These are phyloP conservation scores for Coecobrya sp. DNA, from an alignment of 2,888 invertebrate genomes.

Conservation along the genomic window DNA sequence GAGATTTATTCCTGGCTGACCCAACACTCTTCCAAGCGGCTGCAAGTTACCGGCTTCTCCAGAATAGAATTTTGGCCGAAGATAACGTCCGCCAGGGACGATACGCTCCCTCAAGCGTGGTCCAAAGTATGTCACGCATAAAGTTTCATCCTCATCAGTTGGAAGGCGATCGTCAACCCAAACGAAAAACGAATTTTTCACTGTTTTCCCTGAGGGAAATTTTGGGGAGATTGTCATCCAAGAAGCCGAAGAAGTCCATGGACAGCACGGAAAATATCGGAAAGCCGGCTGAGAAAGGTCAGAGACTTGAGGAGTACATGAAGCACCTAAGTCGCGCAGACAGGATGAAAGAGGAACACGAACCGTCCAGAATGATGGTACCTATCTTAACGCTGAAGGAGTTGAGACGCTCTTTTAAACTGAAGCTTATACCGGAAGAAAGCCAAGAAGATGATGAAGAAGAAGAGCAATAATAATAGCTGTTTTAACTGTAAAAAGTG, in stretches of 20 bases:
- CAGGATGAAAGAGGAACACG: slow-evolving; percentile 20
- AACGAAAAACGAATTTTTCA: neutral
- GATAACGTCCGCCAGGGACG: neutral
- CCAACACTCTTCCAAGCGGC: slow-evolving; percentile 56
- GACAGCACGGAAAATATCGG: neutral
- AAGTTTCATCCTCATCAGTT: neutral
- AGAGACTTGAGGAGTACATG: slow-evolving; percentile 59
- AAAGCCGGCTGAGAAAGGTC: slow-evolving; percentile 43
- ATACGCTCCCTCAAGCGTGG: neutral
- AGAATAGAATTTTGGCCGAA: neutral
- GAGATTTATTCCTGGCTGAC: slow-evolving; percentile 65
- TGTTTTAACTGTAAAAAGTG: too few species aligned
- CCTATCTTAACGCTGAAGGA: slow-evolving; percentile 57
- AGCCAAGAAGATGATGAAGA: too few species aligned
- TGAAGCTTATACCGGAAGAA: neutral
- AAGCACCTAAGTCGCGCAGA: slow-evolving; percentile 58
- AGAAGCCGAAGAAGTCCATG: neutral
- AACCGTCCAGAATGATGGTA: neutral
- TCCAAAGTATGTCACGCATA: neutral
- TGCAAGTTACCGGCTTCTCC: slow-evolving; percentile 47
- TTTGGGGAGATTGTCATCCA: neutral
- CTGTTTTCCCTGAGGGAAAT: slow-evolving; percentile 14
- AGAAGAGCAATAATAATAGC: neutral
- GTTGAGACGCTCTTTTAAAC: slow-evolving; percentile 36
- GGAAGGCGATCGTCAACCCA: neutral